Evolutionary conservation across 2,888 invertebrate species (phyloP), one percentile per base, ranked within the genome.

Genomic region (Catocala nupta): DNA sequence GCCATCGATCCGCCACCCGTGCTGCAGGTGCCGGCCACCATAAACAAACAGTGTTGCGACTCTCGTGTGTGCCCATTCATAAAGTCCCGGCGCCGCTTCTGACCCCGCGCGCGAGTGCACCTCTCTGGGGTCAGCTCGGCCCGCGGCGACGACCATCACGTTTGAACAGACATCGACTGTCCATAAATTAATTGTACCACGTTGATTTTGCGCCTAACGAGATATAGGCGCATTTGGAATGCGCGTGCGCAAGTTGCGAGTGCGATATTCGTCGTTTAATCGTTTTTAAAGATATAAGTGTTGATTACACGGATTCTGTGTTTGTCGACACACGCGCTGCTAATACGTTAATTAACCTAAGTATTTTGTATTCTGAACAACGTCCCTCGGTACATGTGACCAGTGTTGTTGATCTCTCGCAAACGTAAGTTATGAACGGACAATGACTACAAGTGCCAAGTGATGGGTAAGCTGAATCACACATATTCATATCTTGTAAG

Each of bases 191-290:
- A 59, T 71, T 63, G 57, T 60, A 67, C 63, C 49, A 57, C 59
- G 63, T 65, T 69, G 58, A 59, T 65, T 69, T 68, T 68, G 55
- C 59, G 55, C 70, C 78, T 68, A 65, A 64, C 65, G 53, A 56
- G 51, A 16, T 50, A 43, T 71, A 76, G 71, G 80, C 78, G 65
- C 68, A 70, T 74, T 80, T 67, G 59, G 51, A 55, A 63, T 70
- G 77, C 70, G 77, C 76, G 68, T 73, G 73, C 73, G 73, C 78
- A 78, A 65, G 61, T 59, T 62, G 60, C 65, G 51, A 59, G 68
- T 72, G 60, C 70, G 69, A 71, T 69, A 67, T 59, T 66, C 43
- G 42, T 50, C 55, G 36, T 55, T 43, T 11, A 52, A 59, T 51
- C 33, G 39, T 63, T 49, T 57, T 13, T 33, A 50, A 51, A 3